Evolutionary conservation across 2,888 invertebrate species (phyloP).

Genomic region (Aromia moschata): DNA sequence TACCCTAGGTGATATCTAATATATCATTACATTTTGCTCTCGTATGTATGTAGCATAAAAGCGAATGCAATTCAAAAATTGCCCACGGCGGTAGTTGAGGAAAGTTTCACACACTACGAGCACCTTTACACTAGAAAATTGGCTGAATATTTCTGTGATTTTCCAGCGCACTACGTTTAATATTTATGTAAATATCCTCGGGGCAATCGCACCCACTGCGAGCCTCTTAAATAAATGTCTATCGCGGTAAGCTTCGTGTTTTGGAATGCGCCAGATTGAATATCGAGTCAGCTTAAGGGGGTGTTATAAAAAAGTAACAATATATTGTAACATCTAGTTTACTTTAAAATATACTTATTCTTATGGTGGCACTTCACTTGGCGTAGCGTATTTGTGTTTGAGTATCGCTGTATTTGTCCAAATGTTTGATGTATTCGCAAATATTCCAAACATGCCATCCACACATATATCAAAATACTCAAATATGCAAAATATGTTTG

Average conservation of each 20-base stretch:
- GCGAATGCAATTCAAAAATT: constrained; percentile 6
- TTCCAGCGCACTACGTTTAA: constrained; percentile 32
- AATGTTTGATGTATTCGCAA: too few relatives aligned
- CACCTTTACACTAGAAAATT: constrained; percentile 23
- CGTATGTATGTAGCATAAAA: background rate
- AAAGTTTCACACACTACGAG: constrained; percentile 17
- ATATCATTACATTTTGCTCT: background rate
- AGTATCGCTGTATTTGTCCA: too few relatives aligned
- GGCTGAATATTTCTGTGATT: constrained; percentile 30
- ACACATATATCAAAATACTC: too few relatives aligned
- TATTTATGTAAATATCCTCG: constrained; percentile 30
- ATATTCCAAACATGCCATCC: too few relatives aligned
- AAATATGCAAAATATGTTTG: too few relatives aligned
- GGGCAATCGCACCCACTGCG: constrained; percentile 19
- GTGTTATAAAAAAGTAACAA: too few relatives aligned
- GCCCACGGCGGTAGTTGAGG: background rate
- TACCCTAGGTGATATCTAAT: background rate
- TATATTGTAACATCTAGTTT: too few relatives aligned
- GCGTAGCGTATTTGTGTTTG: too few relatives aligned
- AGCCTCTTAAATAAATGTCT: constrained; percentile 12
- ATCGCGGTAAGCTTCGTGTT: background rate
- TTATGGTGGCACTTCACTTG: too few relatives aligned
- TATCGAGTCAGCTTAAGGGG: too few relatives aligned
- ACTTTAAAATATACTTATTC: too few relatives aligned
- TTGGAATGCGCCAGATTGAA: too few relatives aligned